phyloP scores from a whole-genome alignment of 2,113 vertebrate species.

The Budorcas taxicolor region DNA sequence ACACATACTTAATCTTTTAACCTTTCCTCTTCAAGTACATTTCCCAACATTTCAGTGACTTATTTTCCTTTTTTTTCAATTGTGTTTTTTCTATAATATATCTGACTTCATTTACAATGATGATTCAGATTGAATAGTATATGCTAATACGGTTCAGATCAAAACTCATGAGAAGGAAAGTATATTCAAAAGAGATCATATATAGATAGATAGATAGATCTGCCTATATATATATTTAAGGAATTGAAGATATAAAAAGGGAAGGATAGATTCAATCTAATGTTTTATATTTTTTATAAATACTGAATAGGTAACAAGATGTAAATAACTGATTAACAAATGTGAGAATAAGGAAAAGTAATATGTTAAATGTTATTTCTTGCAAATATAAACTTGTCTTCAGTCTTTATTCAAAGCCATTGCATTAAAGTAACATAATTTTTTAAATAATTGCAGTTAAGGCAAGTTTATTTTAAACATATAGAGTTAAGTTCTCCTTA shows the following conservation, averaged over 20 bases:
- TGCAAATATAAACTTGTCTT: background rate
- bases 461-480: background rate
- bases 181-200: background rate
- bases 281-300: background rate
- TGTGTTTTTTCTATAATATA: conserved; percentile 8
- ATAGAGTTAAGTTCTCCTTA: background rate
- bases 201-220: background rate
- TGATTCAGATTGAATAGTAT: background rate
- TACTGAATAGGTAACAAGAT: background rate
- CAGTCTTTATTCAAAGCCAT: background rate
- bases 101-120: conserved; percentile 36
- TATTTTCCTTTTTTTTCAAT: conserved; percentile 23
- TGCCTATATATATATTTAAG: background rate
- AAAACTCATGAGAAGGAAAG: background rate
- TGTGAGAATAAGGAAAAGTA: background rate
- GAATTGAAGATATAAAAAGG: background rate
- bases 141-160: background rate
- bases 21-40: conserved; percentile 25
- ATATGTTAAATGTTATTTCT: background rate
- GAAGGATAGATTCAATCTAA: background rate
- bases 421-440: background rate
- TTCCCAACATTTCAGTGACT: background rate
- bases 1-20: conserved; percentile 25
- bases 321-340: background rate
- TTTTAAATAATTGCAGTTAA: conserved; percentile 6